Percentiles rank a stretch among this genome's conserved stretches.
These are phyloP conservation scores for Philhelius pedissequus DNA, from an alignment of 2,888 invertebrate species.

Conservation along the genomic window DNA sequence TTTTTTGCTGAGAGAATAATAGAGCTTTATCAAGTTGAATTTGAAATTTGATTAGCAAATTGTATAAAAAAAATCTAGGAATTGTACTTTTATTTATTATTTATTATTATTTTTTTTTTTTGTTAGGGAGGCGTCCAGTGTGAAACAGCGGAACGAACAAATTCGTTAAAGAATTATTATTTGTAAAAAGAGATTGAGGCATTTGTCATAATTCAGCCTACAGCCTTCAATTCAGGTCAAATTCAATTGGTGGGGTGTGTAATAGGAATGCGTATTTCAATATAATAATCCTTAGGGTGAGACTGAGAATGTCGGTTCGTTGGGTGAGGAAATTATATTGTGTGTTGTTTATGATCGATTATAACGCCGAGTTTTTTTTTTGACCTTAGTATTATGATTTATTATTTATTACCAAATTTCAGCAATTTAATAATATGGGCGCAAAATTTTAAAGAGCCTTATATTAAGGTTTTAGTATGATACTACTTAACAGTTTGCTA, in stretches of 20 bases:
- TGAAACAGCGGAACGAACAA: neutral
- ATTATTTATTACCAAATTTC: too few species aligned
- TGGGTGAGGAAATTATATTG: neutral
- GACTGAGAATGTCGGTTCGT: neutral
- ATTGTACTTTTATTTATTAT: neutral
- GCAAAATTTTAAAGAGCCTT: too few species aligned
- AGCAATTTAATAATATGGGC: too few species aligned
- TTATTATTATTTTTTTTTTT: neutral
- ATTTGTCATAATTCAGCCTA: constrained; percentile 11
- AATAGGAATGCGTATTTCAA: neutral
- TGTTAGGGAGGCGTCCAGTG: neutral
- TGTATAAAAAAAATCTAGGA: neutral
- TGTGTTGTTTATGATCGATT: neutral
- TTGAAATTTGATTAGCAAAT: constrained; percentile 56
- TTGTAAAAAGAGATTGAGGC: neutral
- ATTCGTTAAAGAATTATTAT: neutral
- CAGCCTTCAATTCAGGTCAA: neutral
- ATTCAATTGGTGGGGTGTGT: neutral
- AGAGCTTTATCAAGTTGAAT: neutral
- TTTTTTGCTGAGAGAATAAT: neutral
- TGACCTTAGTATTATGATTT: neutral
- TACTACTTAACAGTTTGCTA: too few species aligned
- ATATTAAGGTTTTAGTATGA: too few species aligned
- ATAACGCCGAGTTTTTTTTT: neutral
- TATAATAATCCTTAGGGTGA: neutral